These are phyloP conservation scores for Schizopygopsis pylzovi DNA, from an alignment of 2,797 vertebrate species.

Conservation along the genomic window DNA sequence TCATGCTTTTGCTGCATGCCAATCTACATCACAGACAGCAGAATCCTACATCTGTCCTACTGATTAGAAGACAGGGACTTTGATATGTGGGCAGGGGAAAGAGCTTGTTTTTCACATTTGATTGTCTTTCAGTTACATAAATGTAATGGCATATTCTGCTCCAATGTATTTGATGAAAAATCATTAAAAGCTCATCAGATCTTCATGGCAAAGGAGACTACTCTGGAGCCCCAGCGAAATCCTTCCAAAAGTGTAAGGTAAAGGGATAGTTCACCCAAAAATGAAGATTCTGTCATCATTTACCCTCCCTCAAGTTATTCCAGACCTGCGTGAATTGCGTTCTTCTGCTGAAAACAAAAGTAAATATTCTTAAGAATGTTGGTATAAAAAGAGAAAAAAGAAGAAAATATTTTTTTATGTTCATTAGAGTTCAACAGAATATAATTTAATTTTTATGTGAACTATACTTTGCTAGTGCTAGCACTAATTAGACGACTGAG, in stretches of 20 bases:
- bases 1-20: constrained; percentile 41
- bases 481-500: not conserved
- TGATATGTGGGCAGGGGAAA: constrained; percentile 45
- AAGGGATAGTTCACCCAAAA: not conserved
- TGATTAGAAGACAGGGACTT: constrained; percentile 50
- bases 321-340: not conserved
- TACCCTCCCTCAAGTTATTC: not conserved
- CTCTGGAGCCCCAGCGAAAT: not conserved
- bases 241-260: not conserved
- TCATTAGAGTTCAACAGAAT: not conserved
- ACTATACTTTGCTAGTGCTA: not conserved
- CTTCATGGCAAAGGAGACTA: constrained; percentile 22
- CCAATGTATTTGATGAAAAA: constrained; percentile 40
- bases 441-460: not conserved
- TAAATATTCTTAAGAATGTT: not conserved
- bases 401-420: not conserved
- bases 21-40: constrained; percentile 46
- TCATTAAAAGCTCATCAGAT: constrained; percentile 51
- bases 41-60: constrained; percentile 47
- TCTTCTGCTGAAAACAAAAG: not conserved
- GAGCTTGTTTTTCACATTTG: constrained; percentile 21
- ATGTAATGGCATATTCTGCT: constrained; percentile 29
- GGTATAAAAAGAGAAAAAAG: not conserved
- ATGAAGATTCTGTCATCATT: not conserved
- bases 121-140: constrained; percentile 33